These are phyloP conservation scores for Larimichthys crocea DNA, from an alignment of 2,113 vertebrate species.

Conservation along the genomic window DNA sequence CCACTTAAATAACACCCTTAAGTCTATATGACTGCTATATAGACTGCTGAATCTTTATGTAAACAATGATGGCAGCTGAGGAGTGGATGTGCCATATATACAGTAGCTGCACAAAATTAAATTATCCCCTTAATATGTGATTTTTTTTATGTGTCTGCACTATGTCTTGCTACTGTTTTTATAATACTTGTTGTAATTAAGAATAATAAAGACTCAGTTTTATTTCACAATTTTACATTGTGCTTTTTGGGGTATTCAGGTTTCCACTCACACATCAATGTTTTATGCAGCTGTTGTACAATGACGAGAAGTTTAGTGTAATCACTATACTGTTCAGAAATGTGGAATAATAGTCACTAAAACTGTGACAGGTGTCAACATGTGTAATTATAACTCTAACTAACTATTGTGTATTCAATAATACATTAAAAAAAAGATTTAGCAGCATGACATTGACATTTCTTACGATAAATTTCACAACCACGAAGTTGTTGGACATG, in stretches of 20 bases:
- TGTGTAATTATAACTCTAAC: not conserved
- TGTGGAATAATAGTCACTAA: not conserved
- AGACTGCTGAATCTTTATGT: not conserved
- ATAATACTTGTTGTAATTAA: not conserved
- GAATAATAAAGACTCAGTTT: not conserved
- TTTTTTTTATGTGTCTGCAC: not conserved
- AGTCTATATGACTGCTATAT: not conserved
- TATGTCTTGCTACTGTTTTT: not conserved
- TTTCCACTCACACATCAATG: not conserved
- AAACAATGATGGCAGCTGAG: not conserved
- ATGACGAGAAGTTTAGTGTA: not conserved
- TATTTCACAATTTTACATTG: not conserved
- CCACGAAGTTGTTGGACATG: not conserved
- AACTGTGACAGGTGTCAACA: not conserved
- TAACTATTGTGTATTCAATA: too few relatives aligned
- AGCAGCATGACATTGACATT: not conserved
- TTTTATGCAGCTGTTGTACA: not conserved
- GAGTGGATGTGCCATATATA: not conserved
- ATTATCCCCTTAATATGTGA: not conserved
- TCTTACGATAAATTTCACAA: not conserved
- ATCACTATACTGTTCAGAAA: not conserved
- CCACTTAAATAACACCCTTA: not conserved
- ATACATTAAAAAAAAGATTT: not conserved
- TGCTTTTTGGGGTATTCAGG: not conserved
- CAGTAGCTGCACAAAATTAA: not conserved